Base-by-base conservation (phyloP, 2,888 invertebrate genomes). In the Oligia latruncula region DNA sequence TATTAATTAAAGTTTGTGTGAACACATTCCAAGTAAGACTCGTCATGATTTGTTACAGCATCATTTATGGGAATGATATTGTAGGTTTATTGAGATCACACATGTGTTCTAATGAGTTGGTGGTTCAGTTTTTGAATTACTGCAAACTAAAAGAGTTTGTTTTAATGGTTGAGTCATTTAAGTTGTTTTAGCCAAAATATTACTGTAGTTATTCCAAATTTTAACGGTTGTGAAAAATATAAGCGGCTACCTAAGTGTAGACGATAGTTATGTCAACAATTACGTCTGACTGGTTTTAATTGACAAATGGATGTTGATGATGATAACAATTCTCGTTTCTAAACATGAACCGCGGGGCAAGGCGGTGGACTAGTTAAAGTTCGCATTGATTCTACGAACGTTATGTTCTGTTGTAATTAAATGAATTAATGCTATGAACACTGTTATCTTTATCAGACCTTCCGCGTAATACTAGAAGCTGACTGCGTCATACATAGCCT, bases 321-420 rank as follows among this genome's bases (percentile, higher is more conserved):
- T 74, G 77, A 85, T 81, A 87, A 81, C 60, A 73, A 60, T 66
- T 65, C 84, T 68, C 60, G 71, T 70, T 72, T 75, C 70, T 74
- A 86, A 74, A 84, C 75, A 85, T 87, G 85, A 87, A 84, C 87
- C 43, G 60, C n/a, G 40, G 87, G 77, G 77, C 85, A 81, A 81
- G 74, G 85, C 67, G 72, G 35, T 72, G 85, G 74, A 77, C 81
- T 58, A 80, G 71, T 84, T 78, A 74, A 9, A 73, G 77, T 82
- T 62, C 43, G 78, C 66, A 58, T 70, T 76, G 64, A 77, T 82
- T 77, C 65, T 67, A n/a, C 13, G 64, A 71, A 67, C 11, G n/a
- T 71, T 52, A 35, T 81, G 46, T 52, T 17, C 23, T 70, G 23
- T 71, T 71, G 60, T 55, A 58, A 62, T 65, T 76, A 20, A 70